Percentiles rank a stretch among this genome's conserved stretches.
Evolutionary conservation across 1,140 invertebrate genomes (phyloP).

Genomic region (Melitaea cinxia): DNA sequence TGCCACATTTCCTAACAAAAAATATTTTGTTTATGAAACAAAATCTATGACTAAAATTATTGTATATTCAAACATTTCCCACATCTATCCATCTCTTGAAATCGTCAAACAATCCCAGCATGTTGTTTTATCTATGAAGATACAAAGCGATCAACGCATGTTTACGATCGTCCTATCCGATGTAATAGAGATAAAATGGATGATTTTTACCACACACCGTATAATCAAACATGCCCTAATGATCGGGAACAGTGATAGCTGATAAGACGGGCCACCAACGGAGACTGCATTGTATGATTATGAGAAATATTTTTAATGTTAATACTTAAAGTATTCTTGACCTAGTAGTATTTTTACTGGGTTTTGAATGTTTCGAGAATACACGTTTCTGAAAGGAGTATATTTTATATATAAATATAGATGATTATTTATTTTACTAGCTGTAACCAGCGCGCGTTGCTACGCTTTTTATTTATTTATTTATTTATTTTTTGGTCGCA

Average conservation of each 20-base stretch:
- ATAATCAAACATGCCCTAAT: slow-evolving; percentile 54
- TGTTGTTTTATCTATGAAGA: slow-evolving; percentile 30
- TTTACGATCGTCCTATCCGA: slow-evolving; percentile 48
- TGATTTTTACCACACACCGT: slow-evolving; percentile 47
- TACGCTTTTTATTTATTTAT: no score
- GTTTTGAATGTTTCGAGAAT: no score
- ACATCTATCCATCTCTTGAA: neutral
- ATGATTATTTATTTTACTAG: no score
- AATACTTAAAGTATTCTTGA: no score
- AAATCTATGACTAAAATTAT: no score
- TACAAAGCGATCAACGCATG: slow-evolving; percentile 40
- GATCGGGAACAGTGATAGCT: slow-evolving; percentile 51
- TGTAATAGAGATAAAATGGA: slow-evolving; percentile 47
- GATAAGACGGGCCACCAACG: slow-evolving; percentile 56
- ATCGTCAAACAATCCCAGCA: slow-evolving; percentile 3
- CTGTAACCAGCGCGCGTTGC: no score
- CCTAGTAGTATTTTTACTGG: no score
- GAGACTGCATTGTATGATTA: slow-evolving; percentile 14
- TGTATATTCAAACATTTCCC: neutral
- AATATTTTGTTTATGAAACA: no score
- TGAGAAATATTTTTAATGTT: neutral
- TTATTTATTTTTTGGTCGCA: no score
- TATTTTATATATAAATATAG: no score
- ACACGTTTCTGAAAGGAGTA: no score
- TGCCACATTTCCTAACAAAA: no score